Conservation (phyloP, 1,140 invertebrate genomes). For the Cherax destructor region DNA sequence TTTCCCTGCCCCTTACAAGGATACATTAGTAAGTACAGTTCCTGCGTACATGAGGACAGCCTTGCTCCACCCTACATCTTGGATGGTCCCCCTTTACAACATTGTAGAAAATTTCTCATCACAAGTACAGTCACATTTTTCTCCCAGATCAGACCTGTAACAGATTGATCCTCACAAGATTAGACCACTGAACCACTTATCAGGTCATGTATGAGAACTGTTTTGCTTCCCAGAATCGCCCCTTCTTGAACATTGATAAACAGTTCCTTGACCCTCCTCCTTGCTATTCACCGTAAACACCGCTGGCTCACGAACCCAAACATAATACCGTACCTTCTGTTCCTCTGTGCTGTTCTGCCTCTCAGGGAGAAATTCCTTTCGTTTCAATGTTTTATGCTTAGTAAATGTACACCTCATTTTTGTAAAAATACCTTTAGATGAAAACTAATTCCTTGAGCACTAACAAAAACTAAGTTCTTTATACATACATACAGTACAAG, state of each 20-base stretch:
- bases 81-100: constrained; percentile 48
- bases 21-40: constrained; percentile 69
- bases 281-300: constrained; percentile 66
- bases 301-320: constrained; percentile 58
- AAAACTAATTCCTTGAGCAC: constrained; percentile 26
- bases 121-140: constrained; percentile 61
- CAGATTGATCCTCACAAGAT: constrained; percentile 50
- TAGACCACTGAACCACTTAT: constrained; percentile 21
- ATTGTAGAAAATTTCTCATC: constrained; percentile 56
- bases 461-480: constrained; percentile 5
- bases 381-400: constrained; percentile 36
- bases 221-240: constrained; percentile 44
- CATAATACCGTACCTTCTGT: constrained; percentile 60
- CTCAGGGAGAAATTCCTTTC: constrained; percentile 9
- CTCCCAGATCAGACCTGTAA: constrained; percentile 58
- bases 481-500: constrained; percentile 34
- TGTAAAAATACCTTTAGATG: constrained; percentile 20
- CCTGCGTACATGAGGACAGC: constrained; percentile 59
- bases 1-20: constrained; percentile 69
- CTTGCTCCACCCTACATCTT: constrained; percentile 66
- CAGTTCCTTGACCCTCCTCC: constrained; percentile 63
- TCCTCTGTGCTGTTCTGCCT: constrained; percentile 61
- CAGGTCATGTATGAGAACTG: constrained; percentile 12
- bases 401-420: constrained; percentile 36
- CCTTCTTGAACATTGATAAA: constrained; percentile 68